phyloP scores from a whole-genome alignment of 2,888 invertebrate genomes.

The Perithous albicinctus region DNA sequence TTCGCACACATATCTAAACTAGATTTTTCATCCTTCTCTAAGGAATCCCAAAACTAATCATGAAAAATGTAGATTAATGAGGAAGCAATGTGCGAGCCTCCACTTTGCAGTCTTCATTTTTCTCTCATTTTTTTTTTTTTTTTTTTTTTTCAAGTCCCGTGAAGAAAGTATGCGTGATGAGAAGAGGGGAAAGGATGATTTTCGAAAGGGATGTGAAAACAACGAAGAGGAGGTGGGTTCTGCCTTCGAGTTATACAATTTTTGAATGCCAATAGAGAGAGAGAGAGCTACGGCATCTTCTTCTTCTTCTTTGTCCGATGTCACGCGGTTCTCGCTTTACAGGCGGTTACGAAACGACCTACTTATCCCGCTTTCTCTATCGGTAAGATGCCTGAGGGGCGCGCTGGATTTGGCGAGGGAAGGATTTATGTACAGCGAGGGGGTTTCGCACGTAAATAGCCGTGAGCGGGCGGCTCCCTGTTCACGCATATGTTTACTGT shows the following conservation, averaged over 20 bases:
- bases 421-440: slow-evolving; percentile 49
- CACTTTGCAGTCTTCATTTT: no score
- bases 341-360: slow-evolving; percentile 56
- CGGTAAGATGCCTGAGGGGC: slow-evolving; percentile 26
- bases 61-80: no score
- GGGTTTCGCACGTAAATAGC: slow-evolving; percentile 47
- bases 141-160: slow-evolving; percentile 7
- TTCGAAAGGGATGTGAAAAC: slow-evolving; percentile 2
- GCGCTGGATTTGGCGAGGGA: slow-evolving; percentile 34
- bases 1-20: no score
- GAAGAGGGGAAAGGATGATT: slow-evolving; percentile 17
- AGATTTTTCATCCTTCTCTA: no score
- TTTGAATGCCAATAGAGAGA: slow-evolving; percentile 45
- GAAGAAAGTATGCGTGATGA: not conserved
- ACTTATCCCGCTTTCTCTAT: slow-evolving; percentile 44
- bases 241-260: slow-evolving; percentile 40
- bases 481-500: slow-evolving; percentile 51
- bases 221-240: slow-evolving; percentile 11
- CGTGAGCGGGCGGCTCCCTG: slow-evolving; percentile 20
- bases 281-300: slow-evolving; percentile 8
- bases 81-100: no score
- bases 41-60: no score
- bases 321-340: slow-evolving; percentile 4
- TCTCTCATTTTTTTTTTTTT: no score
- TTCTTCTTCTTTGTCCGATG: not conserved